phyloP scores from a whole-genome alignment of 2,113 vertebrate genomes.

The Corydoras sp. region DNA sequence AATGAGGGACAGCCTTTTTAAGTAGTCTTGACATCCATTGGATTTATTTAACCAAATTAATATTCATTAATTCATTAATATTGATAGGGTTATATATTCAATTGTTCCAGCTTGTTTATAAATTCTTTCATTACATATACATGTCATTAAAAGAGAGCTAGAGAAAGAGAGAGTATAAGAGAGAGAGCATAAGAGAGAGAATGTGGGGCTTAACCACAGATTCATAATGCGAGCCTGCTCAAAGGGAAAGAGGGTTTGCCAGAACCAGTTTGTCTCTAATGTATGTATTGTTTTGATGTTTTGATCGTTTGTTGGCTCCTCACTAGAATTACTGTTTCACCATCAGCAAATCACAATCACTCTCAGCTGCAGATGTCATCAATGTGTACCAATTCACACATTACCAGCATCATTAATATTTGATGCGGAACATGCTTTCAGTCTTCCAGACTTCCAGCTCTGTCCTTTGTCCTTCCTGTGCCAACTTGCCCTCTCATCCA shows the following conservation, averaged over 20 bases:
- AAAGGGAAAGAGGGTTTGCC: neutral
- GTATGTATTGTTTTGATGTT: conserved; percentile 53
- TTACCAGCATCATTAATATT: conserved; percentile 51
- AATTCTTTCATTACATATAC: no score
- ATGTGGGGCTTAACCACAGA: no score
- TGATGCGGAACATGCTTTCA: conserved; percentile 45
- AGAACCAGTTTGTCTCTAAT: neutral
- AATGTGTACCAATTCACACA: conserved; percentile 19
- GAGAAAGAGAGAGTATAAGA: no score
- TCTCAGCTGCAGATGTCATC: conserved; percentile 48
- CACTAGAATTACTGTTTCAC: neutral
- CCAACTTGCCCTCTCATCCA: conserved; percentile 1
- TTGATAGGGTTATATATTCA: no score
- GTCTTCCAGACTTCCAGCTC: conserved; percentile 1
- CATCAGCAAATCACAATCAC: conserved; percentile 19
- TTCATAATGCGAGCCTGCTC: neutral
- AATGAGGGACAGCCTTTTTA: no score
- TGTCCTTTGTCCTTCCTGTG: neutral
- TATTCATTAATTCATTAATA: no score
- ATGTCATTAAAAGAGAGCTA: no score
- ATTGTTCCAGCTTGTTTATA: no score
- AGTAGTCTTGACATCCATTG: no score
- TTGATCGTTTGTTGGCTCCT: conserved; percentile 51
- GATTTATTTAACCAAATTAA: no score
- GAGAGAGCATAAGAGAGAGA: no score